phyloP scores from a whole-genome alignment of 2,888 invertebrate species.

The Phyto melanocephala region DNA sequence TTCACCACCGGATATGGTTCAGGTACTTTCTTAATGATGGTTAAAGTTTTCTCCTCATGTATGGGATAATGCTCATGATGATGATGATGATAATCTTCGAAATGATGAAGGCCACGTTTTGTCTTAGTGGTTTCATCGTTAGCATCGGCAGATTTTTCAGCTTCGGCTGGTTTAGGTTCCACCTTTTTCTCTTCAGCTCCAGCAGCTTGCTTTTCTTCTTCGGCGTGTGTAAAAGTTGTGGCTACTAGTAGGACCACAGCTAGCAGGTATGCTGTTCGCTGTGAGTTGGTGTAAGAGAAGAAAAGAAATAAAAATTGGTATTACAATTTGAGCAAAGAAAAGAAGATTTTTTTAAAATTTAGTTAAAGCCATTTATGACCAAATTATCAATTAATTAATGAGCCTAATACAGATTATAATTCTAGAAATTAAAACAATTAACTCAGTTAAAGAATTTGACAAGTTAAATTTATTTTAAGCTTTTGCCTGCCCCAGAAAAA shows the following conservation, averaged over 20 bases:
- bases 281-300: not conserved
- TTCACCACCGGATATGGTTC: constrained; percentile 85
- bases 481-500: too few relatives aligned
- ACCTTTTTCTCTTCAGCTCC: constrained; percentile 78
- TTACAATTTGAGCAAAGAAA: too few relatives aligned
- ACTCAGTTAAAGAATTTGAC: too few relatives aligned
- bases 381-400: too few relatives aligned
- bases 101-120: constrained; percentile 85
- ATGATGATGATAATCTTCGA: constrained; percentile 78
- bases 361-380: too few relatives aligned
- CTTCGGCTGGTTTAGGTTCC: constrained; percentile 70
- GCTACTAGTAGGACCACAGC: constrained; percentile 82
- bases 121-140: constrained; percentile 85
- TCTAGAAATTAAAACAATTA: too few relatives aligned
- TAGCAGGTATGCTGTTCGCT: constrained; percentile 79
- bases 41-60: constrained; percentile 83
- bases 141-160: constrained; percentile 68
- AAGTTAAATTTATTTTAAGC: too few relatives aligned
- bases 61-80: constrained; percentile 76
- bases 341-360: too few relatives aligned
- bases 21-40: constrained; percentile 86
- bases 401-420: too few relatives aligned
- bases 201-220: constrained; percentile 82
- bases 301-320: too few relatives aligned
- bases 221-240: constrained; percentile 77